A percentile compares a stretch with the other conserved stretches of the same genome.
Evolutionary conservation across 2,888 invertebrate genomes (phyloP).

Genomic region (Pyrgus malvae): DNA sequence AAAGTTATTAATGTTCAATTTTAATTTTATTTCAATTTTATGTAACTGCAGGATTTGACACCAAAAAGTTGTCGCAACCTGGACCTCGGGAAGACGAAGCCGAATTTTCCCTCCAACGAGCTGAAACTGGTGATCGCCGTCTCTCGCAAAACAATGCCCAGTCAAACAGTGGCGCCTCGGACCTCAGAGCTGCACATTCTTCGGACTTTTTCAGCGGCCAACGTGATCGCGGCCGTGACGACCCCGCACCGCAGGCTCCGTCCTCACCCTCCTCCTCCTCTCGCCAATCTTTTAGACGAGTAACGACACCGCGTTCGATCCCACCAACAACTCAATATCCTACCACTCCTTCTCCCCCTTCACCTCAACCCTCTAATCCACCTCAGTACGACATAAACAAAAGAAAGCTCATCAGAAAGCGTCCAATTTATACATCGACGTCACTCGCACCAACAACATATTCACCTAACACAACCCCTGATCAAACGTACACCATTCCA

Average conservation of each 20-base stretch:
- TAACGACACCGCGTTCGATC: slow-evolving; percentile 63
- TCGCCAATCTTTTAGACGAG: slow-evolving; percentile 60
- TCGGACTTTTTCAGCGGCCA: slow-evolving; percentile 87
- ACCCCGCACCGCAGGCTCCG: slow-evolving; percentile 41
- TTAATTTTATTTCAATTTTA: no score
- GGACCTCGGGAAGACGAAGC: slow-evolving; percentile 84
- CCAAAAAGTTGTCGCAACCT: slow-evolving; percentile 79
- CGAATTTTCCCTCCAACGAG: slow-evolving; percentile 87
- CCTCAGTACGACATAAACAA: slow-evolving; percentile 58
- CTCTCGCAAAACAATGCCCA: slow-evolving; percentile 52
- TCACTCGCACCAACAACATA: slow-evolving; percentile 53
- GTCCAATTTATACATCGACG: slow-evolving; percentile 59
- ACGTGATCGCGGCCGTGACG: slow-evolving; percentile 72
- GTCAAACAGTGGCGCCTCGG: slow-evolving; percentile 69
- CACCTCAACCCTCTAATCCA: slow-evolving; percentile 40
- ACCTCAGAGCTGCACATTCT: slow-evolving; percentile 87
- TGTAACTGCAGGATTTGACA: slow-evolving; percentile 80
- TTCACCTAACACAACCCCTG: slow-evolving; percentile 47
- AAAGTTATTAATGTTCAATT: no score
- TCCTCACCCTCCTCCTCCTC: slow-evolving; percentile 41
- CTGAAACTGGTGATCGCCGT: slow-evolving; percentile 84
- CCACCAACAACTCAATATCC: slow-evolving; percentile 49
- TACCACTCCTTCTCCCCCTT: slow-evolving; percentile 43
- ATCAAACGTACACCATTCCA: slow-evolving; percentile 48
- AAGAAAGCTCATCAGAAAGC: slow-evolving; percentile 68